phyloP scores from a whole-genome alignment of 2,888 invertebrate species.

The Orthosia gothica region DNA sequence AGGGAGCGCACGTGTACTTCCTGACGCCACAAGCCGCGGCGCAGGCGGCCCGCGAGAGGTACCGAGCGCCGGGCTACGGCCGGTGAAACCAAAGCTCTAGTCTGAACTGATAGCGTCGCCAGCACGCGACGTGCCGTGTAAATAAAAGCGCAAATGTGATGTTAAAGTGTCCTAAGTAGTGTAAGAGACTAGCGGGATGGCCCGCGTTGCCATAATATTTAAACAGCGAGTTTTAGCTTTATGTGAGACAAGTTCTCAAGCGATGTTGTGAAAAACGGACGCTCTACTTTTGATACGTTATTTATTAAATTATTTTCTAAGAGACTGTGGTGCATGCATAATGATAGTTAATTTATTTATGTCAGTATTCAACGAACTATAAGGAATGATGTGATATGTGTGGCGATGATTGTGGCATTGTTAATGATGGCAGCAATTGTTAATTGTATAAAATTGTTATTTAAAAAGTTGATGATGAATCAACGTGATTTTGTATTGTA shows the following conservation, averaged over 20 bases:
- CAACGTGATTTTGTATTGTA: slow-evolving; percentile 86
- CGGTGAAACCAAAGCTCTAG: slow-evolving; percentile 91
- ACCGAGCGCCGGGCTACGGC: slow-evolving; percentile 86
- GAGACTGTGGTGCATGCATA: slow-evolving; percentile 88
- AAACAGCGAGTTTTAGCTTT: slow-evolving; percentile 75
- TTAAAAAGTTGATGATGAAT: slow-evolving; percentile 78
- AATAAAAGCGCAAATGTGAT: slow-evolving; percentile 92
- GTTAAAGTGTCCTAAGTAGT: slow-evolving; percentile 91
- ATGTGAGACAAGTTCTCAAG: slow-evolving; percentile 70
- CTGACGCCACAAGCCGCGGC: slow-evolving; percentile 93
- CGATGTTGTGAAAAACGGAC: slow-evolving; percentile 80
- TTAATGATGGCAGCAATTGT: slow-evolving; percentile 79
- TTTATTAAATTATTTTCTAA: slow-evolving; percentile 90
- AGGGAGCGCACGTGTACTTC: slow-evolving; percentile 95
- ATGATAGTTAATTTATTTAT: slow-evolving; percentile 90
- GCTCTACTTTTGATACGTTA: slow-evolving; percentile 83
- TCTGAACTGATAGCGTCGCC: slow-evolving; percentile 84
- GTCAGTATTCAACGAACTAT: slow-evolving; percentile 88
- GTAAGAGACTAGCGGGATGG: slow-evolving; percentile 88
- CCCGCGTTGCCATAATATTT: slow-evolving; percentile 90
- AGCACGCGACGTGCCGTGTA: slow-evolving; percentile 83
- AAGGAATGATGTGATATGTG: slow-evolving; percentile 84
- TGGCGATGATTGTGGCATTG: slow-evolving; percentile 79
- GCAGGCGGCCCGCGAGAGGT: slow-evolving; percentile 80
- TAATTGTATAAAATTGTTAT: slow-evolving; percentile 79